Evolutionary conservation across 2,113 vertebrate genomes (phyloP), one percentile per base, ranked within the genome.

Genomic region (Hiodon alosoides): DNA sequence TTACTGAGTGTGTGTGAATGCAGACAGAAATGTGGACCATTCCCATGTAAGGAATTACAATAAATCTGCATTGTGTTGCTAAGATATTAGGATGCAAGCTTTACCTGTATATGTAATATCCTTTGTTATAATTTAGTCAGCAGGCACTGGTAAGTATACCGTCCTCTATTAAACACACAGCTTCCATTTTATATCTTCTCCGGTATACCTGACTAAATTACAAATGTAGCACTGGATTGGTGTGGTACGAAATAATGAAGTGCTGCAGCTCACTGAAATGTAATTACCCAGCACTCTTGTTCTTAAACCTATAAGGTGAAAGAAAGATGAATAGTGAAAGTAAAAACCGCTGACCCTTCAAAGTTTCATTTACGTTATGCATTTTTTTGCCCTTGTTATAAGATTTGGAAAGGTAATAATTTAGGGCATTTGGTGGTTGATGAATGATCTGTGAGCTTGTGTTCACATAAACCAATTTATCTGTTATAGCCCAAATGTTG

Each of bases 241-340:
- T 92, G 87, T 88, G 89, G 91, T 92, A 76, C 90, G 92, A 94
- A 92, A 96, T 96, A 97, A 98, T 95, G 95, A 95, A 94, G 93
- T 91, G 91, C 91, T 93, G 94, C 91, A 90, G 92, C 93, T 92
- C 92, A 93, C 88, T 94, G 94, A 95, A 95, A 96, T 94, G 94
- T 96, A 96, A 98, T 98, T 96, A 98, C 95, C 96, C 92, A 94
- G 93, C 93, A 94, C 94, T 95, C 92, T 93, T 92, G 93, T 93
- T 93, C 92, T 90, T 93, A 93, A 93, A 91, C 93, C 91, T 89
- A 92, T 90, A 91, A 95, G 93, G 93, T 93, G 94, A 95, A 93
- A 90, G 92, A 93, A 95, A 96, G 94, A 98, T 96, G 94, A 96
- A 96, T 94, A 93, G 93, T 92, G 91, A 94, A 95, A 95, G 95